Base-by-base conservation (phyloP, 2,113 vertebrate species). In the Nothocercus nigrocapillus region DNA sequence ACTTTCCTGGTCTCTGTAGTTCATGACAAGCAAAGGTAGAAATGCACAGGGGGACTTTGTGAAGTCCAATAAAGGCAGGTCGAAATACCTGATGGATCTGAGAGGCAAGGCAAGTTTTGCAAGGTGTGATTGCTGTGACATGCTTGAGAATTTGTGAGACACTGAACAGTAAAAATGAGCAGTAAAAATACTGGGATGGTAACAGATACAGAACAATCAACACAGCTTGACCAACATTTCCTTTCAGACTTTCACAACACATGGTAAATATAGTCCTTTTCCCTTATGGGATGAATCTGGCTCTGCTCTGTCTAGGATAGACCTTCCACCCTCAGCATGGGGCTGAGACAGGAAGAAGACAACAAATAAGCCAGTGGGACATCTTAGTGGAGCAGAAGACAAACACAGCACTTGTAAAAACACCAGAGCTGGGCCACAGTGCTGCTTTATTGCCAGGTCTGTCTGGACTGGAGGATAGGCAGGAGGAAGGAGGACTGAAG, bases 341-440 rank as follows among this genome's bases (percentile, higher is more conserved):
- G 47, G 40, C 19, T 82, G 67, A 72, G 49, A 34, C 5, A 40
- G 67, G 45, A 75, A 45, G 32, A n/a, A 47, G 45, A 5, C 13
- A 82, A 32, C 11, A 54, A 11, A n/a, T 20, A 36, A 45, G 59
- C 66, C n/a, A 20, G 44, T 12, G 1, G n/a, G 13, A 78, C 27
- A 16, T 3, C 45, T 42, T 24, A 1, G 1, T 7, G 36, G n/a
- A 15, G 53, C 45, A 40, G 51, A 88, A 32, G 67, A 63, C 54
- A 76, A 30, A 15, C n/a, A 8, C 14, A 34, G 30, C 19, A 38
- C 0, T 0, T 19, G 62, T 13, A 32, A 45, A 24, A 47, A 88
- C 2, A 17, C 56, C 1, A 0, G 49, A 38, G 72, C 56, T 77
- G 51, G 47, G 20, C 53, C 73, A 68, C 30, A 7, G 4, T 2